These are phyloP conservation scores for Drosophila seguyi DNA, from an alignment of 1,140 invertebrate species.

Conservation along the genomic window DNA sequence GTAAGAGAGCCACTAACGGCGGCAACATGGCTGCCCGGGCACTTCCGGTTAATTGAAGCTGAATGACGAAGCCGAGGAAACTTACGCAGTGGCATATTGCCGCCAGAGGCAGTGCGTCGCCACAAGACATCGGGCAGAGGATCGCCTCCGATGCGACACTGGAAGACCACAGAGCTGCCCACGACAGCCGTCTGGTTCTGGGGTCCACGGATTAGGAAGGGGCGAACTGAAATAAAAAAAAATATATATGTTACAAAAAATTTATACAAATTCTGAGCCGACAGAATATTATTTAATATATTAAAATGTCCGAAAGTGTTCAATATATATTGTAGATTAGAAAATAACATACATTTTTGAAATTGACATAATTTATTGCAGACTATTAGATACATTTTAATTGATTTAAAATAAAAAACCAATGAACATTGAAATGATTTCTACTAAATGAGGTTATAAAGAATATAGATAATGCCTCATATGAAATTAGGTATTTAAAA, in stretches of 20 bases:
- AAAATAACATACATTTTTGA: too few species aligned
- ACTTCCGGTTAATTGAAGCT: slow-evolving; percentile 78
- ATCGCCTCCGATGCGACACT: slow-evolving; percentile 92
- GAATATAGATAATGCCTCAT: neutral
- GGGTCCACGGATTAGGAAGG: slow-evolving; percentile 92
- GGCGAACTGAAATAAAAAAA: slow-evolving; percentile 90
- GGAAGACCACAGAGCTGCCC: slow-evolving; percentile 91
- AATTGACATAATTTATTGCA: too few species aligned
- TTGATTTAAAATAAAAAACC: neutral
- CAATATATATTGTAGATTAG: too few species aligned
- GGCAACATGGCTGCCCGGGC: slow-evolving; percentile 54
- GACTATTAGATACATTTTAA: neutral
- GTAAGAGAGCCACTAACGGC: slow-evolving; percentile 28
- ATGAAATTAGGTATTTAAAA: too few species aligned
- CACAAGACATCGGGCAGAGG: slow-evolving; percentile 91
- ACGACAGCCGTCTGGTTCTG: slow-evolving; percentile 90
- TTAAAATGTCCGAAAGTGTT: too few species aligned
- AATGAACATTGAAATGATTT: neutral
- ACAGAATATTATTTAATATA: too few species aligned
- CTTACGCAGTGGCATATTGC: slow-evolving; percentile 89
- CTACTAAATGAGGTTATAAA: too few species aligned
- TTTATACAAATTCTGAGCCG: neutral
- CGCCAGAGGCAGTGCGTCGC: slow-evolving; percentile 89
- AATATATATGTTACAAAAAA: neutral
- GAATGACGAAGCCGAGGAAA: slow-evolving; percentile 37